These are phyloP conservation scores for Sinopyrophorus schimmeli DNA, from an alignment of 2,888 invertebrate species.

Conservation along the genomic window DNA sequence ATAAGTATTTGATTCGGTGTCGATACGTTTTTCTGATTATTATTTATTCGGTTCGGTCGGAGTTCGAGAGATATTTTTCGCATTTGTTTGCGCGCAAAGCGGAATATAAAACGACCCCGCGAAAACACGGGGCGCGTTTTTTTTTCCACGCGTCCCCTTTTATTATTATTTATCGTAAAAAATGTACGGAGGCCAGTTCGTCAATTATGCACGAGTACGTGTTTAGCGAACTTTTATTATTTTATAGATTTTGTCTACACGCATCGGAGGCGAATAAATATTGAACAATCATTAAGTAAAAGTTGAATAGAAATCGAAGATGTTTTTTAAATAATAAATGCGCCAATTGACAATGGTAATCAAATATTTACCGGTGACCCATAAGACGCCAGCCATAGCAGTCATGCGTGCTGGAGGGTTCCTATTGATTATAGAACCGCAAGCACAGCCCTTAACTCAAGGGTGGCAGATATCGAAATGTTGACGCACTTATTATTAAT, in stretches of 20 bases:
- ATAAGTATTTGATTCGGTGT: too few species aligned
- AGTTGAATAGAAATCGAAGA: conserved; percentile 21
- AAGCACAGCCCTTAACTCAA: conserved; percentile 34
- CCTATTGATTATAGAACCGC: conserved; percentile 41
- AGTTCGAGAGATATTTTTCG: too few species aligned
- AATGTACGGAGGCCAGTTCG: too few species aligned
- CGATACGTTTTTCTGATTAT: too few species aligned
- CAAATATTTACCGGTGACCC: conserved; percentile 42
- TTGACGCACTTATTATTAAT: conserved; percentile 40
- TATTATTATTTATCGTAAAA: too few species aligned
- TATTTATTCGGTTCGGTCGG: too few species aligned
- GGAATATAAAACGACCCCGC: too few species aligned
- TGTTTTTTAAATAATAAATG: conserved; percentile 21
- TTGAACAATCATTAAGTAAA: conserved; percentile 17
- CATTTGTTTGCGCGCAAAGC: too few species aligned
- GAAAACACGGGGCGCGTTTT: too few species aligned
- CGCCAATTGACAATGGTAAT: conserved; percentile 29
- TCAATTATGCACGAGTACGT: too few species aligned
- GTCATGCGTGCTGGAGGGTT: conserved; percentile 40
- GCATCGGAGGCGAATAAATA: conserved; percentile 8
- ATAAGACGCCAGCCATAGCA: conserved; percentile 38
- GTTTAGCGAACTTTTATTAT: too few species aligned
- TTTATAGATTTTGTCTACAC: conserved; percentile 6
- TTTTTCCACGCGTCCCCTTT: too few species aligned
- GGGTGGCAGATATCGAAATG: conserved; percentile 37